Evolutionary conservation across 2,113 vertebrate genomes (phyloP).

Genomic region (Nannobrachium achirus): DNA sequence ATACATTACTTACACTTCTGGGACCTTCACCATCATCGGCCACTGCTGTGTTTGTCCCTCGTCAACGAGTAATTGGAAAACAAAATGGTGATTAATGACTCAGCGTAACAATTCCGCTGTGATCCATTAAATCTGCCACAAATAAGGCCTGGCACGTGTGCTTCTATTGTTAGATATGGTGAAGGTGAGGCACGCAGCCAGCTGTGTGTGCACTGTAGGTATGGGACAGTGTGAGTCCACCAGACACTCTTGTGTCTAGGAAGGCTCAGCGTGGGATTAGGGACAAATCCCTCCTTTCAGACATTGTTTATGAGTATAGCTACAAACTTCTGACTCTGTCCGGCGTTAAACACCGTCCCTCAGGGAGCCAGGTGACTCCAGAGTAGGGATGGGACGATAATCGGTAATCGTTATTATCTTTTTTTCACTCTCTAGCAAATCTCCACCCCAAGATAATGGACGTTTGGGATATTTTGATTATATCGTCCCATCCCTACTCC

Average conservation of each 20-base stretch:
- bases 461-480: no score
- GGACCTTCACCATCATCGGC: neutral
- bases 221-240: constrained; percentile 46
- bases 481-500: no score
- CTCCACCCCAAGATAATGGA: no score
- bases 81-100: constrained; percentile 29
- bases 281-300: constrained; percentile 50
- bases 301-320: constrained; percentile 45
- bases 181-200: constrained; percentile 42
- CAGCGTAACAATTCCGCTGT: constrained; percentile 26
- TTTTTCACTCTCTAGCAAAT: no score
- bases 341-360: constrained; percentile 43
- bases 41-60: neutral
- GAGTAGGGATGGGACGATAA: no score
- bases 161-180: constrained; percentile 54
- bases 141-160: constrained; percentile 31
- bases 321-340: constrained; percentile 13
- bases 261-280: constrained; percentile 60
- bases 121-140: constrained; percentile 44
- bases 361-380: constrained; percentile 22
- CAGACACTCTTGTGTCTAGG: constrained; percentile 56
- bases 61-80: constrained; percentile 29
- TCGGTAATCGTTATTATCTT: no score
- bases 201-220: constrained; percentile 46
- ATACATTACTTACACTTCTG: no score